Evolutionary conservation across 37 sponge, comb jelly and placozoan genomes (phyloP).

Genomic region (Oopsacas minuta): DNA sequence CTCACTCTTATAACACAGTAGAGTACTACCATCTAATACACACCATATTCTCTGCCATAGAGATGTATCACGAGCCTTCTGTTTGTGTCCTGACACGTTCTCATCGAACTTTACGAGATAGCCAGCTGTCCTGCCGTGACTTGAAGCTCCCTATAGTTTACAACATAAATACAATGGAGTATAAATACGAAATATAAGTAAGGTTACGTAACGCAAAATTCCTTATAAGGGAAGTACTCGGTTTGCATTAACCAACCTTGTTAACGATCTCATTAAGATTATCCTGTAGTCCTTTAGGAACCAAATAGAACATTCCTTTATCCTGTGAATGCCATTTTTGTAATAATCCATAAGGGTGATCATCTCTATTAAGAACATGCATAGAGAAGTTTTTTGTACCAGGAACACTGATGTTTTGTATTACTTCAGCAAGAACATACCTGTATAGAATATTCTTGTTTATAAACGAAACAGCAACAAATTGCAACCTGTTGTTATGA

Average conservation of each 20-base stretch:
- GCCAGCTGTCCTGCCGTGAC: slow-evolving; percentile 29
- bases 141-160: background rate
- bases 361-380: background rate
- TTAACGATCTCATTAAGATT: background rate
- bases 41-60: slow-evolving; percentile 42
- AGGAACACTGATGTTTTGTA: background rate
- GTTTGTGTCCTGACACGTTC: slow-evolving; percentile 17
- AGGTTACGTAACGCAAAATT: too few species aligned
- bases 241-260: background rate
- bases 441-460: background rate
- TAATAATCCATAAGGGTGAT: background rate
- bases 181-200: background rate
- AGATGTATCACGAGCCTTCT: background rate
- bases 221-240: too few species aligned
- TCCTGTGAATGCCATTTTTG: background rate
- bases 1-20: slow-evolving; percentile 51
- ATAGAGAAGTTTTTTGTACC: background rate
- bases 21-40: slow-evolving; percentile 58
- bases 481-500: too few species aligned
- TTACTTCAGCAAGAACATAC: background rate
- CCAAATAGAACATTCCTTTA: slow-evolving; percentile 13
- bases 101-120: slow-evolving; percentile 36
- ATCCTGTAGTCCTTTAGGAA: background rate
- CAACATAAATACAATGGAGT: background rate
- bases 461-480: too few species aligned